Evolutionary conservation across 2,888 invertebrate genomes (phyloP).

Genomic region (Pelosia muscerda): DNA sequence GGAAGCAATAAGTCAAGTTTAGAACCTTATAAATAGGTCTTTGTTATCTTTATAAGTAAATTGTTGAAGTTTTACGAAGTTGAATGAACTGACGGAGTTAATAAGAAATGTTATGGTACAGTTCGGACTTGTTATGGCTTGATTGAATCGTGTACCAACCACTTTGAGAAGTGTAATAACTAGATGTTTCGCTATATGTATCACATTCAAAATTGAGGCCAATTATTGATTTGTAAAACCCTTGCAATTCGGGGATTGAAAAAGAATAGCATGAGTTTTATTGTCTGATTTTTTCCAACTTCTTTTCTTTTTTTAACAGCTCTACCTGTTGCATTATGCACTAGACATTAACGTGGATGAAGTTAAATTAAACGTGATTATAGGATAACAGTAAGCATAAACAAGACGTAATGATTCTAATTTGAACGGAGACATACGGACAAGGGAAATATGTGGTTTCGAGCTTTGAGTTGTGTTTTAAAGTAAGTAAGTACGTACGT

Average conservation of each 20-base stretch:
- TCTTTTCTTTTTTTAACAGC: no score
- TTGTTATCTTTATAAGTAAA: slow-evolving; percentile 41
- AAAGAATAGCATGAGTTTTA: not conserved
- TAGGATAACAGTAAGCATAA: no score
- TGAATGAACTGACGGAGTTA: slow-evolving; percentile 31
- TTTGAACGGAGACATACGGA: not conserved
- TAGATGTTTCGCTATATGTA: not conserved
- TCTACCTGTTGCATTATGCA: not conserved
- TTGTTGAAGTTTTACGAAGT: slow-evolving; percentile 37
- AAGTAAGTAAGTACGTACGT: not conserved
- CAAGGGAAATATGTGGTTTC: not conserved
- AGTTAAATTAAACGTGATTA: no score
- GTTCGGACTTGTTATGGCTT: not conserved
- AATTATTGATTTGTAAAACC: not conserved
- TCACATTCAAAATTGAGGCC: not conserved
- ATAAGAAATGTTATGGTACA: slow-evolving; percentile 3
- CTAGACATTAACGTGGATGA: not conserved
- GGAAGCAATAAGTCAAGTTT: slow-evolving; percentile 46
- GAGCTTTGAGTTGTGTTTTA: not conserved
- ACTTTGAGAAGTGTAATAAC: not conserved
- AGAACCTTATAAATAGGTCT: slow-evolving; percentile 43
- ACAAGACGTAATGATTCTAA: not conserved
- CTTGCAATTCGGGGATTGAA: not conserved
- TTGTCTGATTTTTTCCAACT: no score
- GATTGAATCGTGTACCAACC: not conserved